Evolutionary conservation across 2,797 vertebrate species (phyloP), one percentile per base, ranked within the genome.

Genomic region (Anolis apletophallus): DNA sequence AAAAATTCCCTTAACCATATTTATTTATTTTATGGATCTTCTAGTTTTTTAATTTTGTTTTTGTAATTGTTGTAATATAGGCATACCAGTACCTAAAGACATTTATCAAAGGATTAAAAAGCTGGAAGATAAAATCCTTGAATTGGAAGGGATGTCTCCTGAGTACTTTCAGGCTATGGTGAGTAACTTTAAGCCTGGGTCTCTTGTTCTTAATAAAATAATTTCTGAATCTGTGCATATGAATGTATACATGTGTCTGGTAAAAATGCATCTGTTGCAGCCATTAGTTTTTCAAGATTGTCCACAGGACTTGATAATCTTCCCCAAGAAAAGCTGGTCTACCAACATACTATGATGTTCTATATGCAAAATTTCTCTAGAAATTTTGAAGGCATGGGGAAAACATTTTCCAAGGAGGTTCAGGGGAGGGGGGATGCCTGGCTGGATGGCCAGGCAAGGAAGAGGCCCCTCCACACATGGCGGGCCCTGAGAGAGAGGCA

Each of bases 41-140:
- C 29, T 86, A 3, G 83, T 76, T 17, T 67, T 72, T 91, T 88
- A 87, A 16, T 3, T 83, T n/a, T n/a, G 10, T 94, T 92, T 77
- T n/a, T 26, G 32, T 16, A 8, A 73, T 75, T 91, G 55, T 75
- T 91, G 54, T 54, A 88, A 3, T 86, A 6, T 91, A 99, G 98
- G 95, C 85, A 98, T 98, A 76, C 99, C 99, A 0, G 98, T 99
- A 85, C 99, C 99, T 80, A 91, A 97, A 94, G 98, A 97, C 88
- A 97, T 99, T 93, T 99, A 99, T 96, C 98, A 98, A 93, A 97
- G 99, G 91, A 97, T 99, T 92, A 99, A 99, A 96, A 98, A 97
- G 93, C 97, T 99, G 94, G 99, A 99, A 96, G 98, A 99, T 96
- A 98, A 98, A 92, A 98, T 99, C 89, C 97, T 99, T 94, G 98